Evolutionary conservation across 92 coral and sea anemone genomes (phyloP), one percentile per base, ranked within the genome.

Genomic region (Scolanthus callimorphus): DNA sequence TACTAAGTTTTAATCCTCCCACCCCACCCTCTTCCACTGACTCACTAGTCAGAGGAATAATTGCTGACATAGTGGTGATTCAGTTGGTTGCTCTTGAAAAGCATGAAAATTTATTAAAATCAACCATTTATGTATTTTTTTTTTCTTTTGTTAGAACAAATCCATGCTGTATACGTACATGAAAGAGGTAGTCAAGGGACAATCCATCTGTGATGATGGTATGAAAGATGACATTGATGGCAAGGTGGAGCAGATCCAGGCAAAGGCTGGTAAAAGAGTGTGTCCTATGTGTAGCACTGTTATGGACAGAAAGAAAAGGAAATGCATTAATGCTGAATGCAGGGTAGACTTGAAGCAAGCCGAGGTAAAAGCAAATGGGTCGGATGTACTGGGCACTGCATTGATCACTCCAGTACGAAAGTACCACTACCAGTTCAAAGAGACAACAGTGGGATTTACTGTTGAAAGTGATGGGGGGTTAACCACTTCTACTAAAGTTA

Each of bases 381-480:
- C 21, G 25, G 68, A 69, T 30, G n/a, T 59, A 3, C 56, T 69
- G 9, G 68, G 59, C 11, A 69, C 76, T 58, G 76, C 76, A 12
- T 66, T 47, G 2, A 48, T 59, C 46, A 66, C 76, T 29, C 68
- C 76, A 2, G 39, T 69, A 8, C 67, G 58, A 25, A 25, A 28
- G 27, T 59, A 69, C 26, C 50, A 20, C 11, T 63, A 49, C 11
- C 27, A 50, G 31, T n/a, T n/a, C n/a, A n/a, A n/a, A n/a, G n/a
- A n/a, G n/a, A n/a, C n/a, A n/a, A n/a, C n/a, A n/a, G n/a, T n/a
- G n/a, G n/a, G n/a, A n/a, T n/a, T n/a, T n/a, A n/a, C n/a, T n/a
- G n/a, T n/a, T n/a, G n/a, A n/a, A n/a, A n/a, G n/a, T n/a, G n/a
- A n/a, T n/a, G n/a, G n/a, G n/a, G n/a, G n/a, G n/a, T n/a, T n/a